Percentiles rank a stretch among this genome's conserved stretches.
These are phyloP conservation scores for Lepidocolaptes lacrymiger DNA, from an alignment of 2,797 vertebrate species.

Conservation along the genomic window DNA sequence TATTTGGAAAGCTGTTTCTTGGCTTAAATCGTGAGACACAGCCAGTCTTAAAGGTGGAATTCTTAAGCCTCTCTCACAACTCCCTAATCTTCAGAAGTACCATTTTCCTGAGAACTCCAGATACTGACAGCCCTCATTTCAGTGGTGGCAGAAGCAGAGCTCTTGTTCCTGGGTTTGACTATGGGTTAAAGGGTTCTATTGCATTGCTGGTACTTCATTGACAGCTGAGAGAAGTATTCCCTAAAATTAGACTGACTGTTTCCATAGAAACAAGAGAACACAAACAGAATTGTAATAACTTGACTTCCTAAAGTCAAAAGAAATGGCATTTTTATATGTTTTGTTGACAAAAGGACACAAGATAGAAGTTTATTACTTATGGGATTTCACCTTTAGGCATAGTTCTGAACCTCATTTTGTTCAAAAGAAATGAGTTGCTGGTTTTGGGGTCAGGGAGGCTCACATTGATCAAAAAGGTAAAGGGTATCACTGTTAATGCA, in stretches of 20 bases:
- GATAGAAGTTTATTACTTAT: neutral
- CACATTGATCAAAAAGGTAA: neutral
- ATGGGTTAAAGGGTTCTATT: neutral
- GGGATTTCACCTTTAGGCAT: neutral
- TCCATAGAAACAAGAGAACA: constrained; percentile 41
- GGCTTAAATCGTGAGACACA: neutral
- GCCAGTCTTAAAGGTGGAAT: neutral
- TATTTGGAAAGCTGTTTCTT: neutral
- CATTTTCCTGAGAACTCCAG: neutral
- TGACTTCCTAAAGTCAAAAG: constrained; percentile 10
- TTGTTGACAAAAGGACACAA: neutral
- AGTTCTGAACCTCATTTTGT: neutral
- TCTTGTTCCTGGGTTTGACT: neutral
- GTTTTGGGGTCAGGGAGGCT: neutral
- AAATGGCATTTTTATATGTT: neutral
- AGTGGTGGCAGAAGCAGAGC: neutral
- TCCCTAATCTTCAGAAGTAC: neutral
- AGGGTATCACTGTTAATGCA: neutral
- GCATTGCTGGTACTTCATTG: neutral
- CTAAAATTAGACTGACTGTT: constrained; percentile 54
- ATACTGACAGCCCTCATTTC: neutral
- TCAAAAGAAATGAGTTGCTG: neutral
- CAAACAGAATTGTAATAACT: constrained; percentile 34
- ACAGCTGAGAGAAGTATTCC: neutral
- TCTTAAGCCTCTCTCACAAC: neutral